These are phyloP conservation scores for Biston betularia DNA, from an alignment of 2,888 invertebrate genomes.

Conservation along the genomic window DNA sequence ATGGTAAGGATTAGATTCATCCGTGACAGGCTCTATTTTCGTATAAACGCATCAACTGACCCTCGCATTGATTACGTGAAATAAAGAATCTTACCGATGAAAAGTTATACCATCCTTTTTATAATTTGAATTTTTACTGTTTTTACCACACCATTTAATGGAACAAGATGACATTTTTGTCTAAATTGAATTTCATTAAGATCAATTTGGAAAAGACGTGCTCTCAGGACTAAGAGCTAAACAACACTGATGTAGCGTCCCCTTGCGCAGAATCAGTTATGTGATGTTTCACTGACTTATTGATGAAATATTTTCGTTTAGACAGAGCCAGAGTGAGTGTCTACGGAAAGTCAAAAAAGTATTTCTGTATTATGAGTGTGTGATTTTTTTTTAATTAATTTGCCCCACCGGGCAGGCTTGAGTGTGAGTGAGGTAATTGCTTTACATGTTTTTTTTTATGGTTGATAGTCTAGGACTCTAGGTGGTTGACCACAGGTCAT, in stretches of 20 bases:
- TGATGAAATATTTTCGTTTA: neutral
- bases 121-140: constrained; percentile 24
- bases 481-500: too few species aligned
- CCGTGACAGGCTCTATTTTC: too few species aligned
- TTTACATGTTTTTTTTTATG: too few species aligned
- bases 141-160: constrained; percentile 32
- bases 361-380: too few species aligned
- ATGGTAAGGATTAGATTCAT: too few species aligned
- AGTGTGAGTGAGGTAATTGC: too few species aligned
- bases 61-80: neutral
- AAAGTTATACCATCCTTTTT: constrained; percentile 27
- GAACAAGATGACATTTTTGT: constrained; percentile 19
- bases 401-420: too few species aligned
- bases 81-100: constrained; percentile 28
- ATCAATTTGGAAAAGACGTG: neutral
- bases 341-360: too few species aligned
- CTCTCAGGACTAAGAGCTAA: neutral
- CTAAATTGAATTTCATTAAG: neutral
- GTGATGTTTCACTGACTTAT: constrained; percentile 30
- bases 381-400: too few species aligned
- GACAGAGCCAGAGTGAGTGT: too few species aligned
- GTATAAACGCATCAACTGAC: too few species aligned
- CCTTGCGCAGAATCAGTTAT: constrained; percentile 21
- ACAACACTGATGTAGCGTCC: constrained; percentile 5
- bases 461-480: too few species aligned